Evolutionary conservation across 1,140 invertebrate genomes (phyloP), one percentile per base, ranked within the genome.

Genomic region (Scaptomyza montana): DNA sequence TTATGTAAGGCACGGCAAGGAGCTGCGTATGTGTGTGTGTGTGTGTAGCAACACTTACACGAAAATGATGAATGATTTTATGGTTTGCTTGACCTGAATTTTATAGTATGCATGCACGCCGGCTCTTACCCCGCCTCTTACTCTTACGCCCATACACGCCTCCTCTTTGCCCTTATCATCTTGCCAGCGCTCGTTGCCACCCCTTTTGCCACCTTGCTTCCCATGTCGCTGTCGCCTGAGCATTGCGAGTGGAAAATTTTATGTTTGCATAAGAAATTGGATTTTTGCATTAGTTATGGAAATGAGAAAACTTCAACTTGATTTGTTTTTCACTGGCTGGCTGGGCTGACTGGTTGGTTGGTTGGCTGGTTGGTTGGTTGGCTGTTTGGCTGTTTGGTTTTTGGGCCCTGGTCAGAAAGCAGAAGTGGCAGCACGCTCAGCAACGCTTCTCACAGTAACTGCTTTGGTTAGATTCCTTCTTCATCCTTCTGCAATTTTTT

Each of bases 211-310:
- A 9, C 36, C 21, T 36, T 36, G 33, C 33, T 30, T 47, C 25
- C 50, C 57, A 63, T 68, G 60, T 49, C 55, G 55, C 72, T 70
- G 66, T 74, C 72, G 72, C 72, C 72, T 70, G 84, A 76, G 78
- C 84, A 85, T 84, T 84, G 79, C 77, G 77, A 89, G 84, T 89
- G 85, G 85, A 89, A 81, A 89, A 91, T 91, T 89, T 91, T 89
- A 91, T 91, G 89, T 91, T 91, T 91, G 81, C 89, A 89, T 87
- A 91, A 90, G 89, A 91, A 91, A 91, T 91, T 90, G 89, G 89
- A 91, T 90, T 91, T 91, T 91, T 90, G 89, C 89, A 91, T 91
- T 91, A 91, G 89, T 91, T 90, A 90, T 90, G 89, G 85, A 90
- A 90, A 89, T 89, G 84, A 89, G 85, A 90, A 90, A 87, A 89